Evolutionary conservation across 2,113 vertebrate species (phyloP).

Genomic region (Proteles cristata): DNA sequence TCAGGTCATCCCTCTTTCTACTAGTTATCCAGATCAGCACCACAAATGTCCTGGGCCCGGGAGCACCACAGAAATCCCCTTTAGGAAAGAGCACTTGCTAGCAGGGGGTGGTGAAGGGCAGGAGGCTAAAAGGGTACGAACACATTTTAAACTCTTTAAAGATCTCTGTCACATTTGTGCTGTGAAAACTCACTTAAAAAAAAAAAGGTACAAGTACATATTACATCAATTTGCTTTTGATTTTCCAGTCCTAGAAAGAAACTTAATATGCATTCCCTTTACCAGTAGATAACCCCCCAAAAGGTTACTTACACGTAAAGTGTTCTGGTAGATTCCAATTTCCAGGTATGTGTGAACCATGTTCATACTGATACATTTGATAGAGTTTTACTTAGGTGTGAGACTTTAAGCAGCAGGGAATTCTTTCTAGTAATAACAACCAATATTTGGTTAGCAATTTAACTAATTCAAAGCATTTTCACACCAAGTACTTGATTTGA

Average conservation of each 20-base stretch:
- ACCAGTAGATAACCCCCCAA: slow-evolving; percentile 42
- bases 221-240: slow-evolving; percentile 74
- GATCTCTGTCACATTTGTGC: not conserved
- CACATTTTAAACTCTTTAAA: not conserved
- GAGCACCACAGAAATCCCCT: no score
- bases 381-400: not conserved
- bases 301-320: not conserved
- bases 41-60: not conserved
- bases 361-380: not conserved
- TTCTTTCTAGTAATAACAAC: not conserved
- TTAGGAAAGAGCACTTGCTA: not conserved
- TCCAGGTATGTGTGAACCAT: not conserved
- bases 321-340: not conserved
- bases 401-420: not conserved
- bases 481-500: not conserved
- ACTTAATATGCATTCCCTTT: slow-evolving; percentile 58
- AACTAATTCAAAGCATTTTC: not conserved
- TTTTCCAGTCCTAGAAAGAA: slow-evolving; percentile 64
- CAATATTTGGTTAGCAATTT: not conserved
- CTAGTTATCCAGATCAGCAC: not conserved
- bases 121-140: not conserved
- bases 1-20: not conserved
- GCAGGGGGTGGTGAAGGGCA: rapidly evolving
- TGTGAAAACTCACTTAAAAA: not conserved
- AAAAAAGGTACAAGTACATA: not conserved